Base-by-base conservation (phyloP, 2,113 vertebrate genomes). In the Loxodonta africana region DNA sequence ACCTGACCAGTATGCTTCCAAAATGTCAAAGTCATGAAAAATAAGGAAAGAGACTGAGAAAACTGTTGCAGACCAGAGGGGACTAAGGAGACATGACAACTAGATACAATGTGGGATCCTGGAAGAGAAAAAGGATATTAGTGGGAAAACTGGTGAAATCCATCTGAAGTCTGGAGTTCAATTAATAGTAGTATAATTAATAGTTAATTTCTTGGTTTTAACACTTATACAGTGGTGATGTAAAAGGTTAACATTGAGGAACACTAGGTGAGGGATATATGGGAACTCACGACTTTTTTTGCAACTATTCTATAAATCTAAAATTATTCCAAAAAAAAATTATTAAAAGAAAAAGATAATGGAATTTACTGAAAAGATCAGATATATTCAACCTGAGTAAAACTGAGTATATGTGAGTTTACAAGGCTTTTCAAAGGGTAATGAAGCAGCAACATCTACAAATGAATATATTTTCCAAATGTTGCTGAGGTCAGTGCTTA, bases 351-450 rank as follows among this genome's bases (percentile, higher is more conserved):
- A 83, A 82, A 90, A 81, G 17, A 85, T 89, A 84, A 53, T 46
- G 26, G 73, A 81, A 81, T 80, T 85, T 90, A 63, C 46, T 44
- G n/a, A 76, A 89, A 74, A 62, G 5, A 48, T 92, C 28, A 76
- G 26, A 33, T 44, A 71, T 73, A 81, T 41, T 87, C 10, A 90
- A 69, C 62, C 26, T 78, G 18, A 71, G n/a, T 62, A 84, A 93
- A 41, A 37, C 53, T 86, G 30, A 57, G 23, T 37, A 62, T 33
- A 62, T 21, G 18, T 96, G 48, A n/a, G 30, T 88, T 88, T 51
- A 46, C 41, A 74, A 84, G 80, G 48, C 15, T 89, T 90, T 86
- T 92, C 76, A 92, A 92, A 95, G 92, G 41, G 57, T 37, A 77
- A 26, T n/a, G 37, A 84, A 92, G 67, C 57, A 83, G 91, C 17